Percentiles rank a stretch among this genome's conserved stretches.
phyloP scores from a whole-genome alignment of 2,113 vertebrate species.

The Sceloporus tristichus region DNA sequence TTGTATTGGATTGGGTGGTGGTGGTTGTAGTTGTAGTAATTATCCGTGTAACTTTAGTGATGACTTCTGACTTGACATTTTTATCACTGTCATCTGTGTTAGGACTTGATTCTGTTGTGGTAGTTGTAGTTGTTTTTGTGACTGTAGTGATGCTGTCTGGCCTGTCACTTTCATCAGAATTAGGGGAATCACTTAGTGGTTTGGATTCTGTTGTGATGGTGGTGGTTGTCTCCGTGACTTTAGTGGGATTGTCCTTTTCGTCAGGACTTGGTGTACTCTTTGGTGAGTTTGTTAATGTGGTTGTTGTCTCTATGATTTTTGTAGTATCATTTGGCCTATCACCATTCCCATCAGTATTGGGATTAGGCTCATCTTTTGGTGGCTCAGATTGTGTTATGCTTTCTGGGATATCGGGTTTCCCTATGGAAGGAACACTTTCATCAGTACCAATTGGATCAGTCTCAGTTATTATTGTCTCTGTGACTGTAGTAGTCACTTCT shows the following conservation, averaged over 20 bases:
- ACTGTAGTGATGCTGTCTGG: not conserved
- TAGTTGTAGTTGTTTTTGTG: constrained; percentile 9
- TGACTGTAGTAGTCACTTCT: not conserved
- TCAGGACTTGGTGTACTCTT: constrained; percentile 18
- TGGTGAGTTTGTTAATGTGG: not conserved
- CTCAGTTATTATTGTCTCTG: not conserved
- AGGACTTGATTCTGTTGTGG: constrained; percentile 10
- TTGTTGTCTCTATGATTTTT: constrained; percentile 19
- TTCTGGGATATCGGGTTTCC: not conserved
- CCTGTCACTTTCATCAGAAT: constrained; percentile 15
- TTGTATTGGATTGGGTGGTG: constrained; percentile 16
- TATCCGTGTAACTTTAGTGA: constrained; percentile 24
- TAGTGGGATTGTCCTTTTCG: not conserved
- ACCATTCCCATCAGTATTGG: not conserved
- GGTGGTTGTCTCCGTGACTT: constrained; percentile 20
- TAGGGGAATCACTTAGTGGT: constrained; percentile 22
- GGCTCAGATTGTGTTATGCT: not conserved
- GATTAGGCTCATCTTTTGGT: constrained; percentile 4
- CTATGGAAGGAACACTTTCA: not conserved
- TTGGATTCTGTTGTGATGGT: constrained; percentile 25
- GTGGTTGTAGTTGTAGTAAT: constrained; percentile 17
- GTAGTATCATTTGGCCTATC: not conserved
- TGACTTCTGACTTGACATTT: constrained; percentile 22
- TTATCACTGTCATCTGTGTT: constrained; percentile 17
- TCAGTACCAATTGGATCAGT: not conserved